Evolutionary conservation across 1,140 invertebrate genomes (phyloP).

Genomic region (Penaeus chinensis): DNA sequence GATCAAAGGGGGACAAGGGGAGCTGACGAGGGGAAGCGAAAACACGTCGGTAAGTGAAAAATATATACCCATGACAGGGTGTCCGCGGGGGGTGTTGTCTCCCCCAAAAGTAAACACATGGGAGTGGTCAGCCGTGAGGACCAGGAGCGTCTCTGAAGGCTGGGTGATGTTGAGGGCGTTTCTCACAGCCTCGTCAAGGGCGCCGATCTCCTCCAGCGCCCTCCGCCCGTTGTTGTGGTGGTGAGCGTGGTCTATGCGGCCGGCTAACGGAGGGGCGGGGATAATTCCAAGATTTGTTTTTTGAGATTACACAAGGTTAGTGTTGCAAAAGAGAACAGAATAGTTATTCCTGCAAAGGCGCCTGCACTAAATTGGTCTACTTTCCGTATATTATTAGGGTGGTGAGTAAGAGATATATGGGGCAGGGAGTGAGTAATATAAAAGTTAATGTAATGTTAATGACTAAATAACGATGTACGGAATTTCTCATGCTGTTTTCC

Average conservation of each 20-base stretch:
- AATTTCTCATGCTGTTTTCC: too few species aligned
- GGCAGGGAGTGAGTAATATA: too few species aligned
- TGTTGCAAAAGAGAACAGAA: background rate
- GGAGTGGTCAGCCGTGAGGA: conserved; percentile 85
- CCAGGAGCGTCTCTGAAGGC: conserved; percentile 79
- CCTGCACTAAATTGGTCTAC: too few species aligned
- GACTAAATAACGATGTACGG: too few species aligned
- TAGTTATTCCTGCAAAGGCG: background rate
- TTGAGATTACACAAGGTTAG: background rate
- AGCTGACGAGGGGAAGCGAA: background rate
- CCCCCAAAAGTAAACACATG: conserved; percentile 85
- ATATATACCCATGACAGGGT: conserved; percentile 74
- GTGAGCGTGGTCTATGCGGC: conserved; percentile 70
- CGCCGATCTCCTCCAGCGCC: conserved; percentile 82
- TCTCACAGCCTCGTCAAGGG: conserved; percentile 79
- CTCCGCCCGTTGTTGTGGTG: conserved; percentile 77
- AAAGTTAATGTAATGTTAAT: too few species aligned
- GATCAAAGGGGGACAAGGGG: conserved; percentile 1
- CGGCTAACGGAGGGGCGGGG: conserved; percentile 76
- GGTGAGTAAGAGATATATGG: too few species aligned
- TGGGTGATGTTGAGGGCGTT: conserved; percentile 77
- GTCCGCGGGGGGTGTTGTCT: conserved; percentile 75
- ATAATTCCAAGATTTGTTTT: background rate
- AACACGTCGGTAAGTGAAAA: background rate
- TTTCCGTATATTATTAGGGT: too few species aligned